These are phyloP conservation scores for Mantis religiosa DNA, from an alignment of 2,888 invertebrate genomes.

Conservation along the genomic window DNA sequence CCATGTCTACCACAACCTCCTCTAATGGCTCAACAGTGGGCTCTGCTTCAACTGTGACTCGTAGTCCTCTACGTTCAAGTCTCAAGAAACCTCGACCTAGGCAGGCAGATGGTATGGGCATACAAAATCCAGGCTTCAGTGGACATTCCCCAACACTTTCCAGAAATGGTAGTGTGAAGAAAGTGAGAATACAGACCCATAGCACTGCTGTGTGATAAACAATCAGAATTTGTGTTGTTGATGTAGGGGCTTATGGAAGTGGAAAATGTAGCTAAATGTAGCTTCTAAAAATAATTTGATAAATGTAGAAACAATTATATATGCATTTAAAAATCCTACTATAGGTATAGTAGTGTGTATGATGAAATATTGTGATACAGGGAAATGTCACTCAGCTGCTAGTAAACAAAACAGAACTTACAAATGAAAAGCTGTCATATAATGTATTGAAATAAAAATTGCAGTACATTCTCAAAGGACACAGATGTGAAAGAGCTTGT, in stretches of 20 bases:
- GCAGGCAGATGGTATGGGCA: constrained; percentile 61
- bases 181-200: constrained; percentile 86
- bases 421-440: no score
- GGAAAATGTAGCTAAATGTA: not conserved
- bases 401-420: no score
- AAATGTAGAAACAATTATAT: not conserved
- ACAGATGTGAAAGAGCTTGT: no score
- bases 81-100: constrained; percentile 65
- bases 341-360: not conserved
- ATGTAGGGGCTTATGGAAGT: not conserved
- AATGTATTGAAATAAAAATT: no score
- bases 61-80: constrained; percentile 72
- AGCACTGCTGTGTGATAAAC: constrained; percentile 73
- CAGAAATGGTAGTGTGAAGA: constrained; percentile 82
- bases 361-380: no score
- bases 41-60: constrained; percentile 43
- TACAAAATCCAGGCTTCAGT: constrained; percentile 81
- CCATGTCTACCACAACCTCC: constrained; percentile 44
- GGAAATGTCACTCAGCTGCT: no score
- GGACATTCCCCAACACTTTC: constrained; percentile 79
- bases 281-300: not conserved
- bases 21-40: constrained; percentile 48
- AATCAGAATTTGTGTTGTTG: not conserved
- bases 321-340: not conserved
- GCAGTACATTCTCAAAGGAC: no score